Evolutionary conservation across 2,113 vertebrate genomes (phyloP).

Genomic region (Cathartes aura): DNA sequence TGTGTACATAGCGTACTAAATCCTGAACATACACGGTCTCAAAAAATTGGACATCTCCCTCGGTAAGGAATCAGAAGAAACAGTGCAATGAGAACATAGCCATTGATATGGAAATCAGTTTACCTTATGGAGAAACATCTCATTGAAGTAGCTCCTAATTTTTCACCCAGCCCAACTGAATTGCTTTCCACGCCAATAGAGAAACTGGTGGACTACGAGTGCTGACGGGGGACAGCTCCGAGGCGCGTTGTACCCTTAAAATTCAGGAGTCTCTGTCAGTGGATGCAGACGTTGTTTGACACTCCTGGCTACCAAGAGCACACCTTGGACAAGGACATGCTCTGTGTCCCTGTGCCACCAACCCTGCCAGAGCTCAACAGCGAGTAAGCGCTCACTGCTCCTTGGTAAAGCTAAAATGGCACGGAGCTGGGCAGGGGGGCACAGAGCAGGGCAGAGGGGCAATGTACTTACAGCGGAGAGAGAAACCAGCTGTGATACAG

Average conservation of each 20-base stretch:
- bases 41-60: neutral
- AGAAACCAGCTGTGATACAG: neutral
- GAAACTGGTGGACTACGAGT: neutral
- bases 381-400: too few relatives aligned
- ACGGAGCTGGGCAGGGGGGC: neutral
- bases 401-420: neutral
- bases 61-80: neutral
- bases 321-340: neutral
- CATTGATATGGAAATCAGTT: neutral
- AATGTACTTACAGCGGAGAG: neutral
- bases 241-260: fast-evolving
- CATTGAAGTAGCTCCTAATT: neutral
- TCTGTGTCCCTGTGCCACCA: neutral
- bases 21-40: neutral
- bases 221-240: neutral
- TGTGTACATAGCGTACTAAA: neutral
- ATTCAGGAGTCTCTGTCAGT: neutral
- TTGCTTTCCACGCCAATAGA: neutral
- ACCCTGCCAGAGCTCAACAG: neutral
- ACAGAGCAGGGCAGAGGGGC: neutral
- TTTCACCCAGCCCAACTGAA: neutral
- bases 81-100: neutral
- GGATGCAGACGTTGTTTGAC: too few relatives aligned
- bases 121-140: neutral
- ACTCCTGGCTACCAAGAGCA: neutral